phyloP scores from a whole-genome alignment of 2,888 invertebrate genomes.

The Stictocephala bisonia region DNA sequence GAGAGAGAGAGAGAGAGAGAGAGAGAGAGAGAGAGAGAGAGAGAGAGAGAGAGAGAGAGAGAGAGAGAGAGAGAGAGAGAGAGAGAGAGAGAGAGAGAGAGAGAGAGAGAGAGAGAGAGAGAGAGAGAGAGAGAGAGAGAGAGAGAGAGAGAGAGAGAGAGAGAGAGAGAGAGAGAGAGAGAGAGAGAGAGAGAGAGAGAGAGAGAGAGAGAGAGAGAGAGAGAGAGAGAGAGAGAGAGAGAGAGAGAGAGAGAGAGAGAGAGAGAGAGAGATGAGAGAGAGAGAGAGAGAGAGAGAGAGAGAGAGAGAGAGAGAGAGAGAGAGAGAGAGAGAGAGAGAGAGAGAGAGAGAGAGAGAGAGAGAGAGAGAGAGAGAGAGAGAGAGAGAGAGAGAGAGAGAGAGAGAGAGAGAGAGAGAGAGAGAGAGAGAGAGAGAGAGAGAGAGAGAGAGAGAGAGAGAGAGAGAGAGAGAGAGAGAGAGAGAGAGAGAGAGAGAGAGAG shows the following conservation, averaged over 20 bases:
- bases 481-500: slow-evolving; percentile 24
- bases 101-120: slow-evolving; percentile 21
- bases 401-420: slow-evolving; percentile 24
- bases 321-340: slow-evolving; percentile 21
- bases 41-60: slow-evolving; percentile 24
- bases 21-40: slow-evolving; percentile 24
- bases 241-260: slow-evolving; percentile 24
- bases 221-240: slow-evolving; percentile 24
- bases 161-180: slow-evolving; percentile 24
- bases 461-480: slow-evolving; percentile 21
- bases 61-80: slow-evolving; percentile 24
- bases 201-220: slow-evolving; percentile 24
- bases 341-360: slow-evolving; percentile 18
- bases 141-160: slow-evolving; percentile 24
- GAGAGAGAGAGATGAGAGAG: too few species aligned
- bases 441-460: slow-evolving; percentile 21
- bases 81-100: slow-evolving; percentile 21
- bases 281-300: slow-evolving; percentile 24
- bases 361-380: slow-evolving; percentile 21
- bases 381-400: slow-evolving; percentile 21
- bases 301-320: slow-evolving; percentile 24
- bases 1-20: slow-evolving; percentile 18
- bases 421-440: slow-evolving; percentile 24
- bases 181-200: slow-evolving; percentile 24
- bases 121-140: slow-evolving; percentile 24